Evolutionary conservation across 2,113 vertebrate species (phyloP).

Genomic region (Nymphicus hollandicus): DNA sequence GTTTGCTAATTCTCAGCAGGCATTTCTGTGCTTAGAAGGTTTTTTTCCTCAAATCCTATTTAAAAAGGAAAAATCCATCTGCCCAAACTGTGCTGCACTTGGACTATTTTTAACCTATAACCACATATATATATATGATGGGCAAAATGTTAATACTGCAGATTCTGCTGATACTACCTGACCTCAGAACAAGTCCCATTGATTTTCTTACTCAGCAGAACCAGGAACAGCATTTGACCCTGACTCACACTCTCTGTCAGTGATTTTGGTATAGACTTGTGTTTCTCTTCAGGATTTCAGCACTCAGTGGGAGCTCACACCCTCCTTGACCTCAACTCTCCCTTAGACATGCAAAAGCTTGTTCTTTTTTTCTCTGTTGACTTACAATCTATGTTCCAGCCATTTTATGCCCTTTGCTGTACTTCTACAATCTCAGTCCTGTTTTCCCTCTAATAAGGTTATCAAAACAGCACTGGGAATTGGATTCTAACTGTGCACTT

Average conservation of each 20-base stretch:
- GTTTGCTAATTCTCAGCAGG: slow-evolving; percentile 32
- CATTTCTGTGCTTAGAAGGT: slow-evolving; percentile 47
- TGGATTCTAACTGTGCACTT: neutral
- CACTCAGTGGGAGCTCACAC: neutral
- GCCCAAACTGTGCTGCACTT: neutral
- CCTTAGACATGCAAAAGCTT: neutral
- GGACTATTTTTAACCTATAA: slow-evolving; percentile 46
- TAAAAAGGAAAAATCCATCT: neutral
- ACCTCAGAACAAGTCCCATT: slow-evolving; percentile 1
- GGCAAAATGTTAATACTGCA: slow-evolving; percentile 11
- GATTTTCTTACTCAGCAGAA: slow-evolving; percentile 53
- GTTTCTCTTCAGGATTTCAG: neutral
- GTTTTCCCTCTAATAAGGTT: neutral
- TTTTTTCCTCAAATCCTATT: slow-evolving; percentile 45
- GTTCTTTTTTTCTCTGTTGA: neutral
- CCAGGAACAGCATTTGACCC: neutral
- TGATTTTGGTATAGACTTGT: neutral
- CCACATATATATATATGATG: neutral
- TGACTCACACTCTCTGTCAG: neutral
- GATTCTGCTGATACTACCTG: neutral
- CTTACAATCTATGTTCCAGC: neutral
- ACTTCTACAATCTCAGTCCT: neutral
- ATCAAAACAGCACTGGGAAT: neutral
- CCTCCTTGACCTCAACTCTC: neutral
- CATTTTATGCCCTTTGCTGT: neutral